These are phyloP conservation scores for Phaethon lepturus DNA, from an alignment of 2,113 vertebrate genomes.

Conservation along the genomic window DNA sequence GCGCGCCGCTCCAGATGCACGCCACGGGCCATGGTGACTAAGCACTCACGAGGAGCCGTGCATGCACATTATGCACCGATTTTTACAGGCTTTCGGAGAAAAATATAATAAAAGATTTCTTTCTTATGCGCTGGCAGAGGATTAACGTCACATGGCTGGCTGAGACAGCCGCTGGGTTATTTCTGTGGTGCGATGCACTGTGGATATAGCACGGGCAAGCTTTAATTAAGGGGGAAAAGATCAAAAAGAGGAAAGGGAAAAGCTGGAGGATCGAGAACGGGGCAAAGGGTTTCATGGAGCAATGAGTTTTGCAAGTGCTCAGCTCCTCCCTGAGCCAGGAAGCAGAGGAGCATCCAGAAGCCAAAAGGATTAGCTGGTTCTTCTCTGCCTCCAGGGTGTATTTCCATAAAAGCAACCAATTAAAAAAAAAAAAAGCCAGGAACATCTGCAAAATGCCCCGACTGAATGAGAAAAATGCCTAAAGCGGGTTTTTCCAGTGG, in stretches of 20 bases:
- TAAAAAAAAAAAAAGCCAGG: background rate
- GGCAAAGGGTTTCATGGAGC: background rate
- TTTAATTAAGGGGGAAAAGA: background rate
- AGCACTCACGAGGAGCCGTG: background rate
- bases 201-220: fast-evolving
- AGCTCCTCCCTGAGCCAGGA: background rate
- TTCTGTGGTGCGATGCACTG: fast-evolving
- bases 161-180: background rate
- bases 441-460: background rate
- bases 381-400: background rate
- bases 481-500: background rate
- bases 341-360: background rate
- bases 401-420: background rate
- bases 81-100: background rate
- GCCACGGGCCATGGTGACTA: background rate
- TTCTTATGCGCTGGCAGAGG: background rate
- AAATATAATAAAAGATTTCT: background rate
- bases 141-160: background rate
- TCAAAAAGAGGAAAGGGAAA: background rate
- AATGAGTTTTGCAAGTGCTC: background rate
- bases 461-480: fast-evolving
- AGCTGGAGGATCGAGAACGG: background rate
- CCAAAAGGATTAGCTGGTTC: background rate
- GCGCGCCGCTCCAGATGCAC: background rate
- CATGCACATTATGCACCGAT: fast-evolving